Evolutionary conservation across 2,888 invertebrate genomes (phyloP).

Genomic region (Scaeva pyrastri): DNA sequence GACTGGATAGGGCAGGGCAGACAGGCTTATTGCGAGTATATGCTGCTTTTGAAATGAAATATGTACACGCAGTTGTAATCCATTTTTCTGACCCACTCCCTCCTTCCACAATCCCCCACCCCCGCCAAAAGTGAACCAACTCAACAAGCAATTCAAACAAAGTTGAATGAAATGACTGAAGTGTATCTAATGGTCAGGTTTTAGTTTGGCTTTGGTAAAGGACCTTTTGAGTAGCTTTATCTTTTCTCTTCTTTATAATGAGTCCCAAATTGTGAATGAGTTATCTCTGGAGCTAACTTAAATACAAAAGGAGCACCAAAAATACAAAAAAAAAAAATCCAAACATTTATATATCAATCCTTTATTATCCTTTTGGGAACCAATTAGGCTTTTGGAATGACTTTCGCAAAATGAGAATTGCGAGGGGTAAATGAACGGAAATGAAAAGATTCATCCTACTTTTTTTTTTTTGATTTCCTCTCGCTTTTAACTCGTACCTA

Average conservation of each 20-base stretch:
- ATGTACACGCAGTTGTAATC: conserved; percentile 20
- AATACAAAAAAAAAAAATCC: neutral
- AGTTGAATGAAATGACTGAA: conserved; percentile 64
- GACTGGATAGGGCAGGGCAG: neutral
- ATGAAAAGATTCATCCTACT: conserved; percentile 35
- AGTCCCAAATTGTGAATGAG: conserved; percentile 46
- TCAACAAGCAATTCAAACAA: conserved; percentile 56
- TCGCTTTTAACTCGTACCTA: neutral
- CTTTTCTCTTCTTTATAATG: conserved; percentile 25
- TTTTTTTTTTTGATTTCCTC: conserved; percentile 10
- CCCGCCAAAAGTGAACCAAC: neutral
- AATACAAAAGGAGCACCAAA: conserved; percentile 1
- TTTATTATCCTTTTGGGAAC: conserved; percentile 65
- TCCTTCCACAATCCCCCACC: too few relatives aligned
- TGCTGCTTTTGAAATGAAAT: conserved; percentile 29
- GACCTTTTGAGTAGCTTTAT: conserved; percentile 43
- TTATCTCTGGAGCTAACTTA: conserved; percentile 24
- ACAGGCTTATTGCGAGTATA: neutral
- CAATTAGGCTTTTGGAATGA: conserved; percentile 63
- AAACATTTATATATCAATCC: conserved; percentile 56
- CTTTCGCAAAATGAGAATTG: conserved; percentile 33
- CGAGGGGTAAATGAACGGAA: conserved; percentile 34
- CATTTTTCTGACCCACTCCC: neutral
- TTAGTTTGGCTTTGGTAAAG: conserved; percentile 53
- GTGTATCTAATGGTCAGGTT: conserved; percentile 70